phyloP scores from a whole-genome alignment of 2,113 vertebrate species.

The Lepus americanus region DNA sequence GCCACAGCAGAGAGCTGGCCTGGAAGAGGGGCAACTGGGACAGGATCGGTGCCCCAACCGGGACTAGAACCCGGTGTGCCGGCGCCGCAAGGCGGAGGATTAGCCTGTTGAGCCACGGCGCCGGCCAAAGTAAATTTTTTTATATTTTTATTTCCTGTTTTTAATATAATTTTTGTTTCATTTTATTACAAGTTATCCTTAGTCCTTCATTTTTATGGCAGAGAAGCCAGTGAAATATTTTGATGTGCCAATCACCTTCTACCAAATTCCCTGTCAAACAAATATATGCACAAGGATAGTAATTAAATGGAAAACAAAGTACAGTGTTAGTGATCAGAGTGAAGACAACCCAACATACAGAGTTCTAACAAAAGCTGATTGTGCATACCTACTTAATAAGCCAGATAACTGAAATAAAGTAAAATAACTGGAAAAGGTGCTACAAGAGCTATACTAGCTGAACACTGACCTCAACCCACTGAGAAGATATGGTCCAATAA shows the following conservation, averaged over 20 bases:
- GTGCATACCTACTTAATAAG: not conserved
- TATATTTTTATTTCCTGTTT: not conserved
- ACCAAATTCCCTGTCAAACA: not conserved
- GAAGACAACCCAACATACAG: not conserved
- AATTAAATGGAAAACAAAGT: conserved; percentile 6
- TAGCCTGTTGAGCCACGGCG: no score
- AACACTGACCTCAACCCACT: not conserved
- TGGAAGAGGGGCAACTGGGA: no score
- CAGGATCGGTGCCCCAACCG: no score
- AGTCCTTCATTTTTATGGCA: not conserved
- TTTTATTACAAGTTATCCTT: not conserved
- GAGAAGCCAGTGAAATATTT: not conserved
- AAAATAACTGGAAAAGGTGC: not conserved
- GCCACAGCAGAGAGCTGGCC: no score
- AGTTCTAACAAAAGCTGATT: not conserved
- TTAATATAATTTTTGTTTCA: not conserved
- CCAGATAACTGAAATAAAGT: not conserved
- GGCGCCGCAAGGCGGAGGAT: no score
- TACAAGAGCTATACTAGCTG: not conserved
- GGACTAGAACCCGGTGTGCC: no score
- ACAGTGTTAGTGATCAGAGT: not conserved
- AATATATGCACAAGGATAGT: not conserved
- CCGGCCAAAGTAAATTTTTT: no score
- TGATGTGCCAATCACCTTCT: not conserved
- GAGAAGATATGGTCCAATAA: not conserved